phyloP scores from a whole-genome alignment of 2,113 vertebrate species.

The Nesoenas mayeri region DNA sequence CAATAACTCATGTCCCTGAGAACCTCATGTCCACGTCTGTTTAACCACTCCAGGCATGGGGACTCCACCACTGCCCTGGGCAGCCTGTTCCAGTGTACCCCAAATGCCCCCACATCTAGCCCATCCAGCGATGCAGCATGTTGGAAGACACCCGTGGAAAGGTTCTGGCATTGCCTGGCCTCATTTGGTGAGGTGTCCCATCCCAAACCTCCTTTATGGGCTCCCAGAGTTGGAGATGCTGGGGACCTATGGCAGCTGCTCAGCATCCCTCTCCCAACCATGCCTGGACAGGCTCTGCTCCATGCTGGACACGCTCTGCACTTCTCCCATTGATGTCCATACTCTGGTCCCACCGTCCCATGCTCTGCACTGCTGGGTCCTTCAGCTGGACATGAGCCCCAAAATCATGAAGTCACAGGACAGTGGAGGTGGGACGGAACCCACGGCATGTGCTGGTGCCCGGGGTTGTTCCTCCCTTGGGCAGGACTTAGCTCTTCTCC shows the following conservation, averaged over 20 bases:
- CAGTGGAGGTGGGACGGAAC: accelerated
- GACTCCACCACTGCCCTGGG: no score
- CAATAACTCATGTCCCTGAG: no score
- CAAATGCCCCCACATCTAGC: neutral
- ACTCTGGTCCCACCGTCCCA: accelerated
- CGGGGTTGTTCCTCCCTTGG: neutral
- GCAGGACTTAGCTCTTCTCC: neutral
- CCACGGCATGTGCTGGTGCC: neutral
- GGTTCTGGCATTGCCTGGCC: neutral
- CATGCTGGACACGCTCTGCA: accelerated
- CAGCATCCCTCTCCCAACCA: neutral
- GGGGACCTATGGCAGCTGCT: neutral
- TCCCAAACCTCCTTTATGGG: neutral
- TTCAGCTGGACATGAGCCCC: neutral
- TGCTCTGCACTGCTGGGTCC: accelerated
- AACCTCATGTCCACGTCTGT: no score
- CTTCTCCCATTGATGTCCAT: accelerated
- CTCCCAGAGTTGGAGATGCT: neutral
- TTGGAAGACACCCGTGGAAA: neutral
- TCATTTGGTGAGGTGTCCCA: neutral
- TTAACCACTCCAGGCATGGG: no score
- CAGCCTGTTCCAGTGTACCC: neutral
- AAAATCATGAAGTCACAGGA: accelerated
- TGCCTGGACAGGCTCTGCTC: neutral
- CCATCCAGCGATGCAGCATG: accelerated